Base-by-base conservation (phyloP, 2,797 vertebrate species). In the Dromococcyx pavoninus region DNA sequence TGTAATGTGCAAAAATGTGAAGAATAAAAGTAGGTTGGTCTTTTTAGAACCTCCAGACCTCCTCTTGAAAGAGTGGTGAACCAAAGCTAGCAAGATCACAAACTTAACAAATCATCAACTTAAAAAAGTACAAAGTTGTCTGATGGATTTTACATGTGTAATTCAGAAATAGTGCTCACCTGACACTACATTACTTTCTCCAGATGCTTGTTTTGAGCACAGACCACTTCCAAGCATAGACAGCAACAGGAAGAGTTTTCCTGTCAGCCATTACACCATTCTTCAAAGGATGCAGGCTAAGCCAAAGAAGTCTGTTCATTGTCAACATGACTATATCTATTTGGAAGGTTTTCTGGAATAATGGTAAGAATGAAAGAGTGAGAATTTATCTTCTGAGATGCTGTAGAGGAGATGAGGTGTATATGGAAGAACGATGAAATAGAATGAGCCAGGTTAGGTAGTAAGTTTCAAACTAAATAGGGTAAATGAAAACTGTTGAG, bases 1-100 rank as follows among this genome's bases (percentile, higher is more conserved):
- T 93, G 53, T 74, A 97, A 94, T 94, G 85, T 71, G 19, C 44
- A 96, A 94, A 96, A 96, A 87, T 25, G 39, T 89, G 91, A 96
- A 97, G 62, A 66, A 54, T 79, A 76, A 93, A 97, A 96, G 72
- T 84, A 96, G 88, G 56, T 57, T 96, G 86, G 66, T 90, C 74
- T 82, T 95, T 94, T 89, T 84, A 95, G 86, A 95, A 61, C 64
- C 57, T 94, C 95, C 62, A 92, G 69, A 50, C 4, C 19, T 96
- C 84, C 70, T 78, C 37, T 79, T 67, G 7, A 48, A 43, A 83
- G 50, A 83, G 35, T 43, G 32, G 16, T 7, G 14, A 91, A 91
- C 76, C 77, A 57, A 51, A 37, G 39, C 91, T 89, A 86, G 61
- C 32, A 33, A 22, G 39, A 73, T 86, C 54, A 79, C 69, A 91